Evolutionary conservation across 2,888 invertebrate genomes (phyloP), one percentile per base, ranked within the genome.

Genomic region (Apomyelois bistriatella): DNA sequence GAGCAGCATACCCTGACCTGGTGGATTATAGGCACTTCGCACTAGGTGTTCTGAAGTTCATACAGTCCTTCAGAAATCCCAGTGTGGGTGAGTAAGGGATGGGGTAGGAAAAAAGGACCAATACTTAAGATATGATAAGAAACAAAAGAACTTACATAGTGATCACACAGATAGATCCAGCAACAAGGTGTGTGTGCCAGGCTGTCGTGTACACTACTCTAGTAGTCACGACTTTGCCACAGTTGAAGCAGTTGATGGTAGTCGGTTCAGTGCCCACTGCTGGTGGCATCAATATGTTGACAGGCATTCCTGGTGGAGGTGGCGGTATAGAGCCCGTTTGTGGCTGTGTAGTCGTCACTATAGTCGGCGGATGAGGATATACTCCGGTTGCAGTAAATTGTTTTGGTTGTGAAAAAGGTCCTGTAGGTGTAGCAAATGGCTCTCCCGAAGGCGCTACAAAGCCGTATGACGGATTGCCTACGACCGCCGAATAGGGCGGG

Each of bases 101-200:
- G n/a, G n/a, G n/a, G n/a, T n/a, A n/a, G n/a, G n/a, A n/a, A n/a
- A n/a, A n/a, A n/a, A n/a, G n/a, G n/a, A 22, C 22, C 5, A 22
- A 5, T 22, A 3, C 9, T 1, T 32, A 3, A 32, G 32, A 4
- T 32, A 32, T 32, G 5, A 5, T 9, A 2, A 9, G 8, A 1
- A 32, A 32, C 40, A 36, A 22, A 38, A 30, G 51, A 58, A 84
- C 88, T 82, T 68, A 90, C 89, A 88, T 87, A 12, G 89, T 89
- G 48, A 85, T 83, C 13, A 90, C 79, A 63, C 90, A 90, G 56
- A 89, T 70, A 51, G 89, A 85, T 56, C 89, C 89, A 57, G 89
- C 89, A 30, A 88, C 85, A 59, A 90, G 70, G 65, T 90, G 90
- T 53, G 90, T 90, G 58, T 89, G 90, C 90, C 89, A 90, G 38